Evolutionary conservation across 2,888 invertebrate genomes (phyloP), one percentile per base, ranked within the genome.

Genomic region (Bellardia bayeri): DNA sequence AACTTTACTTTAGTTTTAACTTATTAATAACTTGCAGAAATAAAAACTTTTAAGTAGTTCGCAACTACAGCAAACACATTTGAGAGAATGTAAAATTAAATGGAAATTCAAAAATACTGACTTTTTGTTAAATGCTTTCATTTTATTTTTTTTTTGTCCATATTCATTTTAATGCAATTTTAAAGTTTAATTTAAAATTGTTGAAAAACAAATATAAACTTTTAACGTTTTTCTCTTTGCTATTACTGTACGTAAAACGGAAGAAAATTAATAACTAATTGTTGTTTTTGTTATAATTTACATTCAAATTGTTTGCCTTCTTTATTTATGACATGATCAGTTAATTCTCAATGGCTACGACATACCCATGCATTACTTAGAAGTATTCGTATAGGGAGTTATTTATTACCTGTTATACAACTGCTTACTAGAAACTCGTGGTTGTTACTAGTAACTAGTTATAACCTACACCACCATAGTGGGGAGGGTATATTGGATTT

Each of bases 11-110:
- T 14, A 16, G 58, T 42, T 61, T 45, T n/a, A 49, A 45, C 7
- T 64, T 30, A 23, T 64, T 64, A 76, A 54, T 54, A 54, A 40
- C 13, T 49, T 30, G 45, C 4, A 37, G 1, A 37, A 37, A 37
- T 4, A 74, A 61, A 33, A 51, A 69, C 13, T 71, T 71, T 69
- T 33, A n/a, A 37, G 14, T 69, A 51, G 11, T 37, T 69, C 33
- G 7, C 14, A 23, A 11, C 54, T 16, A 54, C 54, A 54, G 16
- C 49, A 49, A n/a, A n/a, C 13, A n/a, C 4, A n/a, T 54, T 54
- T 54, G n/a, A 13, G n/a, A 7, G 3, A 56, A 56, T 56, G 23
- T 56, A 9, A 56, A 56, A 23, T 2, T 23, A n/a, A 23, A 56
- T 56, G 23, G 16, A 56, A 51, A 51, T 51, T 45, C 45, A 13